Percentiles rank a stretch among this genome's conserved stretches.
phyloP scores from a whole-genome alignment of 2,113 vertebrate genomes.

The Bos indicus region DNA sequence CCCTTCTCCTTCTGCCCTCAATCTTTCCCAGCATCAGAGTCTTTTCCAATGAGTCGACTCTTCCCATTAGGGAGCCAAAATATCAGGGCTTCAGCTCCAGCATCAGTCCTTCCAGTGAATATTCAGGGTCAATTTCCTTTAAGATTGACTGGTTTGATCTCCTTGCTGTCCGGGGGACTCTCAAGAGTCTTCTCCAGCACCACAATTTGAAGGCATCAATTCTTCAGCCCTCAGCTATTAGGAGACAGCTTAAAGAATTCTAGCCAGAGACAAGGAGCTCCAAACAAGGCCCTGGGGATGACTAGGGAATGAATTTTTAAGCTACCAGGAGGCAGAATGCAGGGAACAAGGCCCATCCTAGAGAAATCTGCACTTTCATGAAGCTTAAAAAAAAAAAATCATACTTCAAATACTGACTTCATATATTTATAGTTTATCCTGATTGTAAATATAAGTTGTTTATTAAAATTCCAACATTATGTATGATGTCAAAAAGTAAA shows the following conservation, averaged over 20 bases:
- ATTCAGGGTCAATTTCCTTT: neutral
- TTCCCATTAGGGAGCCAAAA: neutral
- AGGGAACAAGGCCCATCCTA: neutral
- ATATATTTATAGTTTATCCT: conserved; percentile 2
- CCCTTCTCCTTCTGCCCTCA: neutral
- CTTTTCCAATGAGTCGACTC: neutral
- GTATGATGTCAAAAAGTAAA: neutral
- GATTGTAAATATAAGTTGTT: neutral
- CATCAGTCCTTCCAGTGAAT: neutral
- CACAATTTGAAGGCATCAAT: neutral
- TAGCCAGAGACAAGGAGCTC: neutral
- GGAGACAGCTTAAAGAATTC: neutral
- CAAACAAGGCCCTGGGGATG: neutral
- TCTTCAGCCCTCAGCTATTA: neutral
- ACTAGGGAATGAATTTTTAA: neutral
- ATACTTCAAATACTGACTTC: neutral
- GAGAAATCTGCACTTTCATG: neutral
- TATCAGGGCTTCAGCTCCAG: neutral
- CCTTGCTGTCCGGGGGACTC: neutral
- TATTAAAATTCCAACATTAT: neutral
- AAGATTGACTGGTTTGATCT: neutral
- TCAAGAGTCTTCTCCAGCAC: neutral
- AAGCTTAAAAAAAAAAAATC: neutral
- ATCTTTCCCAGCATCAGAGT: neutral
- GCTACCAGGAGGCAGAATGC: neutral